Conservation (phyloP, 2,797 vertebrate genomes). For the Ctenosaura bakeri region DNA sequence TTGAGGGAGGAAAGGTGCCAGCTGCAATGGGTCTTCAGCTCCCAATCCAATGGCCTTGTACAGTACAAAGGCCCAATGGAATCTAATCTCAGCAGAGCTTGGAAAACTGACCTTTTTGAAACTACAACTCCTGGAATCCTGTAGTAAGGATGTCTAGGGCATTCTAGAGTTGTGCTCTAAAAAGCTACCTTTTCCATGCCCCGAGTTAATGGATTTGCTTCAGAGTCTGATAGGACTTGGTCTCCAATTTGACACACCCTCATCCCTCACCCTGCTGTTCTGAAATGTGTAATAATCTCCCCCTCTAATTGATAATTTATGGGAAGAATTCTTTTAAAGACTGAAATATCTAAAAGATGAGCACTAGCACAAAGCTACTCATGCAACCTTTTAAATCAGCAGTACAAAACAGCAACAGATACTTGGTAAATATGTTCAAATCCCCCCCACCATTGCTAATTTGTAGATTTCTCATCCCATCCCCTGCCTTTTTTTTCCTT, state of each 20-base stretch:
- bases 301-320: no score
- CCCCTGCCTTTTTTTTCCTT: not conserved
- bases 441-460: not conserved
- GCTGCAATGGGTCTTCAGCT: constrained; percentile 13
- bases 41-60: constrained; percentile 21
- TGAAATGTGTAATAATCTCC: not conserved
- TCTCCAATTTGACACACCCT: not conserved
- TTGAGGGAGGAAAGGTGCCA: constrained; percentile 33
- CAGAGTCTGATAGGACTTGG: not conserved
- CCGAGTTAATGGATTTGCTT: not conserved
- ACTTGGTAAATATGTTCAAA: not conserved
- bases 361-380: not conserved
- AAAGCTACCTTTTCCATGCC: not conserved
- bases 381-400: not conserved
- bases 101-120: not conserved
- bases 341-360: not conserved
- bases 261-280: not conserved
- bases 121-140: not conserved
- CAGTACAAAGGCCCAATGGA: not conserved
- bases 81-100: not conserved
- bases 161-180: no score
- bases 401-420: not conserved
- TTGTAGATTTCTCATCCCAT: not conserved
- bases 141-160: not conserved
- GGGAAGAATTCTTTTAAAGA: not conserved